Conservation (phyloP, 2,888 invertebrate genomes). For the Microctonus hyperodae region DNA sequence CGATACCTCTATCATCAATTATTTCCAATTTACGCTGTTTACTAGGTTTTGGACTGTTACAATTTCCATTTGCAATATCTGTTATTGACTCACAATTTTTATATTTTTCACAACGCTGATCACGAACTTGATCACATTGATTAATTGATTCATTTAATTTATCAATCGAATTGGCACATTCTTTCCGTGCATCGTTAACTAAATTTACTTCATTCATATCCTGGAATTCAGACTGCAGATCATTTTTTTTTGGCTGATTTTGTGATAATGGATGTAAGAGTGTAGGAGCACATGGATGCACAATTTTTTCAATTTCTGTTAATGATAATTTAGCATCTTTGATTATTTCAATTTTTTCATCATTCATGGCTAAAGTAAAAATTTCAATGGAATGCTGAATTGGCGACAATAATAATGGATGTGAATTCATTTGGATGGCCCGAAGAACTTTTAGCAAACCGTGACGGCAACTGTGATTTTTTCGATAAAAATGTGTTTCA, state of each 20-base stretch:
- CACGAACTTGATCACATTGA: background rate
- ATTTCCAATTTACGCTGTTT: conserved; percentile 33
- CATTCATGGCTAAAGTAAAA: conserved; percentile 50
- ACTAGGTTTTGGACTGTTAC: conserved; percentile 33
- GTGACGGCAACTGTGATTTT: conserved; percentile 46
- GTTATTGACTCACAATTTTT: background rate
- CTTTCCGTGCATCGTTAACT: conserved; percentile 11
- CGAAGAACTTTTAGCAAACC: conserved; percentile 50
- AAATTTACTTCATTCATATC: background rate
- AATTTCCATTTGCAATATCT: background rate
- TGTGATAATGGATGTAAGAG: conserved; percentile 40
- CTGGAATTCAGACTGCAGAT: background rate
- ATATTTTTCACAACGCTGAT: background rate
- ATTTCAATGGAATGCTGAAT: conserved; percentile 53
- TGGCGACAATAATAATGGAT: conserved; percentile 47
- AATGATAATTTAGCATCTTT: conserved; percentile 49
- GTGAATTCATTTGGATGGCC: conserved; percentile 50
- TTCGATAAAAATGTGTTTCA: conserved; percentile 43
- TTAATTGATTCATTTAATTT: too few species aligned
- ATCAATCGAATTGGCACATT: too few species aligned
- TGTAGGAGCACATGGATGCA: conserved; percentile 53
- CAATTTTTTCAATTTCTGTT: conserved; percentile 51
- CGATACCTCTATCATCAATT: conserved; percentile 7
- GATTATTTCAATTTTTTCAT: conserved; percentile 43
- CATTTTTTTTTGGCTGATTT: background rate